Conservation (phyloP, 2,797 vertebrate species). For the Anguilla megastoma region DNA sequence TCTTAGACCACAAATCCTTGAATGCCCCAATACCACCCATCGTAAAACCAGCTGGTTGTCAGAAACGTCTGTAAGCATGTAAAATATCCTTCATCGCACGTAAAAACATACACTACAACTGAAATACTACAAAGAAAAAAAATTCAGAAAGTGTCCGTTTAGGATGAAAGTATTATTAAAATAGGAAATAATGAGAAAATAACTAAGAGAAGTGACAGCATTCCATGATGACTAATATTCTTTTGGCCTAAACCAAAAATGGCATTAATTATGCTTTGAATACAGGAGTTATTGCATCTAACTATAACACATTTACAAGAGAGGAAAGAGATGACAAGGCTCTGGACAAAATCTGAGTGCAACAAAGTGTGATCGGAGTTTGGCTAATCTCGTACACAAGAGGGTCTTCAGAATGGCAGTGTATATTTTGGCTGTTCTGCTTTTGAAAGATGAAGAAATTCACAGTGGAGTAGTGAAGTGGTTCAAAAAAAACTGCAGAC, state of each 20-base stretch:
- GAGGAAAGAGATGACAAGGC: background rate
- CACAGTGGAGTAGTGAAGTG: background rate
- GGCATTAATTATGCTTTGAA: background rate
- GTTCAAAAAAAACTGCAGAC: no score
- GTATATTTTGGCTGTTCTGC: background rate
- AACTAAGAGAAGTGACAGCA: background rate
- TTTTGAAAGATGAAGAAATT: background rate
- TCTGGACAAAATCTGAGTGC: background rate
- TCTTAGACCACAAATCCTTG: background rate
- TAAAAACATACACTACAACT: background rate
- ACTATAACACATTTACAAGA: background rate
- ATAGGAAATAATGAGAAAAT: background rate
- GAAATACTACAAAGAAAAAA: no score
- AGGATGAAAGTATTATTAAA: background rate
- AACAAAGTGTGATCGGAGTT: background rate
- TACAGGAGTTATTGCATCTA: background rate
- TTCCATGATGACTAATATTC: background rate
- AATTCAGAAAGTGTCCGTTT: no score
- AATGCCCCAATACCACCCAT: background rate
- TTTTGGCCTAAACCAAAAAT: background rate
- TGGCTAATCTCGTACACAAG: background rate
- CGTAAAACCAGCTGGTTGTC: background rate
- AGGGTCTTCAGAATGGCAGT: background rate
- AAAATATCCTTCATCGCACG: background rate
- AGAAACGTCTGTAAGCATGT: background rate